Conservation (phyloP, 2,888 invertebrate genomes). For the Drosophila nigritarsus region DNA sequence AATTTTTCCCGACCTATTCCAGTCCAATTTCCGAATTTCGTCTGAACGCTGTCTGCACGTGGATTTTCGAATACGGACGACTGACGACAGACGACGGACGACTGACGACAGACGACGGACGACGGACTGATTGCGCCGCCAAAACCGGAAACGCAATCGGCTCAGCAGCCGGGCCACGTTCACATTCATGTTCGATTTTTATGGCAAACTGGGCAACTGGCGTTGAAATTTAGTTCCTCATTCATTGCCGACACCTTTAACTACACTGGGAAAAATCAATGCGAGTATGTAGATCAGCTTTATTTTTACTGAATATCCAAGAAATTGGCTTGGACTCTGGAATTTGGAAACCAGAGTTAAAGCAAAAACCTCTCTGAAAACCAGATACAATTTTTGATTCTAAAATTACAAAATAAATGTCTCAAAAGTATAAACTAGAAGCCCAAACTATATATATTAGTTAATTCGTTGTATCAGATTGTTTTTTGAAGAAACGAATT, state of each 20-base stretch:
- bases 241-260: constrained; percentile 65
- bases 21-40: constrained; percentile 36
- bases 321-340: neutral
- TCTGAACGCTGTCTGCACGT: constrained; percentile 78
- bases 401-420: neutral
- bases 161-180: constrained; percentile 63
- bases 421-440: neutral
- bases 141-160: constrained; percentile 64
- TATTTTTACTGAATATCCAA: neutral
- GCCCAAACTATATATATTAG: too few species aligned
- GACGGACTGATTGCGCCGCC: constrained; percentile 6
- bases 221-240: constrained; percentile 73
- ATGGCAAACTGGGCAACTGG: constrained; percentile 58
- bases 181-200: constrained; percentile 80
- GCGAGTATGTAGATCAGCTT: neutral
- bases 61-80: constrained; percentile 32
- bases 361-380: neutral
- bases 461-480: too few species aligned
- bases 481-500: too few species aligned
- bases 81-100: constrained; percentile 11
- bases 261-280: constrained; percentile 15
- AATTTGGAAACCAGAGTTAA: neutral
- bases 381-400: neutral
- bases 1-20: constrained; percentile 74
- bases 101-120: constrained; percentile 8